Conservation (phyloP, 2,888 invertebrate genomes). For the Drosophila neonasuta region DNA sequence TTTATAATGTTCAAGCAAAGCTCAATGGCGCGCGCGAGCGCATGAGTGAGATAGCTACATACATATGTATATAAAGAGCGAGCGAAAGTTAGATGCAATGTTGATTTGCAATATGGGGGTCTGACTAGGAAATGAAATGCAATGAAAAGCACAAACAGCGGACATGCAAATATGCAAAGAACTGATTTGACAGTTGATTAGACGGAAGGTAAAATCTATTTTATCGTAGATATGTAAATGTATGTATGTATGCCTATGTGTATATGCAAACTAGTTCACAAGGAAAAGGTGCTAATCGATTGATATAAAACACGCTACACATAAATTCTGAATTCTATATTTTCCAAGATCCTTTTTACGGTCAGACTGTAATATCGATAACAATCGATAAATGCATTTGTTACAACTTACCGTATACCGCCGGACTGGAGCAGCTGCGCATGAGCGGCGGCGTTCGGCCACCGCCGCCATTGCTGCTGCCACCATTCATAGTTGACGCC, state of each 20-base stretch:
- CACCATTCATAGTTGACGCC: conserved; percentile 76
- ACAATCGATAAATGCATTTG: not conserved
- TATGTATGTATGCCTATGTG: not conserved
- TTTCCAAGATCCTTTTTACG: no score
- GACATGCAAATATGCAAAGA: conserved; percentile 67
- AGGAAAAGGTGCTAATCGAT: conserved; percentile 24
- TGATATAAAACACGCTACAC: conserved; percentile 10
- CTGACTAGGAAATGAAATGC: conserved; percentile 70
- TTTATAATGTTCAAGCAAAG: conserved; percentile 65
- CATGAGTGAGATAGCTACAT: conserved; percentile 12
- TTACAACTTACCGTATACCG: conserved; percentile 81
- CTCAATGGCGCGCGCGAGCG: conserved; percentile 34
- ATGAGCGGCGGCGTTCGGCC: conserved; percentile 82
- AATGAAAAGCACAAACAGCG: conserved; percentile 74
- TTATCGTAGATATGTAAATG: not conserved
- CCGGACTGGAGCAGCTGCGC: conserved; percentile 84
- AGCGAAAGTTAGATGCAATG: conserved; percentile 24
- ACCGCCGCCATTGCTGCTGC: conserved; percentile 71
- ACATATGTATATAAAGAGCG: not conserved
- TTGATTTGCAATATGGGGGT: conserved; percentile 10
- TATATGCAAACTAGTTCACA: conserved; percentile 24
- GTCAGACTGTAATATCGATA: no score
- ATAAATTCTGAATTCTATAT: not conserved
- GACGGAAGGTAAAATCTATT: conserved; percentile 29
- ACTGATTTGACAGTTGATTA: conserved; percentile 59